A percentile compares a stretch with the other conserved stretches of the same genome.
Evolutionary conservation across 2,888 invertebrate species (phyloP).

Genomic region (Mesochorus sp.): DNA sequence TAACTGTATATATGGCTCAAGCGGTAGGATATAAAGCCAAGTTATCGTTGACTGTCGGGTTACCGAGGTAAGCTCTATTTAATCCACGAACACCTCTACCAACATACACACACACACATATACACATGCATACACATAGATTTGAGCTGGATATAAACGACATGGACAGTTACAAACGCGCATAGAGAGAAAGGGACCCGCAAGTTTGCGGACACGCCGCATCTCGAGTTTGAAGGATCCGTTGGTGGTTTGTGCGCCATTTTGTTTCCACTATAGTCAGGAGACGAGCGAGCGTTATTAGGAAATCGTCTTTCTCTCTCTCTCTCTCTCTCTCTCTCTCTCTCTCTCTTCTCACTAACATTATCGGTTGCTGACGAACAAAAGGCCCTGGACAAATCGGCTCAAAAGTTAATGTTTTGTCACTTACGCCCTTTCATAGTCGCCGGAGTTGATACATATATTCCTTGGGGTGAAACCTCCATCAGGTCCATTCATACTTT

Average conservation of each 20-base stretch:
- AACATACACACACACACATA: conserved; percentile 10
- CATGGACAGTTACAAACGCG: background rate
- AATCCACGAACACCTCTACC: conserved; percentile 48
- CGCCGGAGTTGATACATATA: conserved; percentile 1
- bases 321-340: background rate
- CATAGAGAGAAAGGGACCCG: conserved; percentile 16
- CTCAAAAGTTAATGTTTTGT: background rate
- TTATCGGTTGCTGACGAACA: background rate
- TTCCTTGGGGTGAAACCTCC: conserved; percentile 27
- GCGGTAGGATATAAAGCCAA: conserved; percentile 52
- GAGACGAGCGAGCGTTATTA: conserved; percentile 40
- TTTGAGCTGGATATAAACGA: too few relatives aligned
- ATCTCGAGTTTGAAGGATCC: conserved; percentile 56
- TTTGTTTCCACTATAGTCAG: conserved; percentile 14
- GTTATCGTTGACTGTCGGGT: conserved; percentile 62
- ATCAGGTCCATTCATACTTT: conserved; percentile 68
- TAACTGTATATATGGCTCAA: conserved; percentile 8
- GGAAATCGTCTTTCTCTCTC: conserved; percentile 23
- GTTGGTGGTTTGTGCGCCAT: conserved; percentile 17
- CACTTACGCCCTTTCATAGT: conserved; percentile 11
- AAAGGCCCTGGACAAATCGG: background rate
- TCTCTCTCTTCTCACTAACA: background rate
- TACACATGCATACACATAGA: background rate
- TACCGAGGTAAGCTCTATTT: conserved; percentile 61
- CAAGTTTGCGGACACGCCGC: conserved; percentile 53